Base-by-base conservation (phyloP, 2,797 vertebrate species). In the Phrynocephalus guinanensis region DNA sequence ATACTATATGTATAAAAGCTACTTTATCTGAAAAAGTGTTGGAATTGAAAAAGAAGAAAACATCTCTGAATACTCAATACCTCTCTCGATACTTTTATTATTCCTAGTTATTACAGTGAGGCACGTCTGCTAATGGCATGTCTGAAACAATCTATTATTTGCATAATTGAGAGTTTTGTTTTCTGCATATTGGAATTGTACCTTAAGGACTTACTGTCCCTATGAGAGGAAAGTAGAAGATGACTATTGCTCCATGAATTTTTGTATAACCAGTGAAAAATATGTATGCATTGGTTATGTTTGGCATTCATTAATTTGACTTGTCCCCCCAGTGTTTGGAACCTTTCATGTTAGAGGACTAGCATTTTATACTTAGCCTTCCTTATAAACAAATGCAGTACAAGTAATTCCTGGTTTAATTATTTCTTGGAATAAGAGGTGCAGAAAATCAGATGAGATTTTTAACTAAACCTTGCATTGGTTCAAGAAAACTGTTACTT, bases 41-140 rank as follows among this genome's bases (percentile, higher is more conserved):
- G 77, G 6, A 28, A 82, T 26, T 52, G 24, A 3, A 60, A 50
- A 70, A 88, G 15, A 16, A 83, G 0, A 44, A 44, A 1, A 5
- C 38, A 1, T 44, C 38, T 56, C 11, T 56, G 5, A 56, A 56
- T 13, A 56, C 38, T 44, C 38, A 44, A 76, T 56, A 13, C 4
- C 11, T 63, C 8, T 88, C 33, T 11, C n/a, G 30, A 7, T 67
- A 4, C 90, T 81, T 85, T 71, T 60, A 71, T 60, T 79, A 86
- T 5, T 75, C 79, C 18, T 68, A 22, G 28, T 38, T 84, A 73
- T 2, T 44, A 5, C 86, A 8, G 15, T 80, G 75, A 1, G 0
- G 81, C 66, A 2, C 0, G 83, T 68, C 66, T 84, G n/a, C 28
- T 84, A 76, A 80, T 80, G 2, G 44, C 11, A 26, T 71, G 10